A percentile compares a stretch with the other conserved stretches of the same genome.
Conservation (phyloP, 2,888 invertebrate species). For the Bombylius major region DNA sequence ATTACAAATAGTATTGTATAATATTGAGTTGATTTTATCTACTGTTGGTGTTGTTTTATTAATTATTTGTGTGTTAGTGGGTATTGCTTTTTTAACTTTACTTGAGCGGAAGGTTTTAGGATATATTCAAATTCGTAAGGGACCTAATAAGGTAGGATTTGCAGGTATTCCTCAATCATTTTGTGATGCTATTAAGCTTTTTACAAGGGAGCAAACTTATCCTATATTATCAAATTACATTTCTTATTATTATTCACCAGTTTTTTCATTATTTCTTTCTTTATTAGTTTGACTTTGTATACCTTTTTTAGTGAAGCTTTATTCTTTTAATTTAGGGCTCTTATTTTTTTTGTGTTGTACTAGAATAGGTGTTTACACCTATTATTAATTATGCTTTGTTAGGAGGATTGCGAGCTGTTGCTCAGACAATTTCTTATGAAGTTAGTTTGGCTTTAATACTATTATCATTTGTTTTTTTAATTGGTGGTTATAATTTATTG, state of each 20-base stretch:
- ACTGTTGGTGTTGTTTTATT: conserved; percentile 40
- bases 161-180: conserved; percentile 54
- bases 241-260: conserved; percentile 47
- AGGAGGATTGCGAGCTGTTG: too few species aligned
- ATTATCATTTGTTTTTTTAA: too few species aligned
- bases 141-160: conserved; percentile 56
- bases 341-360: too few species aligned
- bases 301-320: conserved; percentile 43
- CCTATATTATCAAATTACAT: conserved; percentile 46
- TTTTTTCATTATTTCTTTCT: conserved; percentile 46
- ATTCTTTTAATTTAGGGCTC: conserved; percentile 47
- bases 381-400: too few species aligned
- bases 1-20: conserved; percentile 45
- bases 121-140: conserved; percentile 61
- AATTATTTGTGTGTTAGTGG: conserved; percentile 47
- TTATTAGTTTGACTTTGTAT: conserved; percentile 46
- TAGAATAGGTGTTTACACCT: too few species aligned
- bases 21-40: conserved; percentile 37
- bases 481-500: too few species aligned
- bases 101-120: conserved; percentile 58
- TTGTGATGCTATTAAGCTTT: conserved; percentile 59
- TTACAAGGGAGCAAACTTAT: conserved; percentile 50
- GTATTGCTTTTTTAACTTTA: conserved; percentile 58
- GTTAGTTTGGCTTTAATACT: too few species aligned
- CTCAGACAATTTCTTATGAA: too few species aligned